Base-by-base conservation (phyloP, 2,113 vertebrate genomes). In the Formicarius rufipectus region DNA sequence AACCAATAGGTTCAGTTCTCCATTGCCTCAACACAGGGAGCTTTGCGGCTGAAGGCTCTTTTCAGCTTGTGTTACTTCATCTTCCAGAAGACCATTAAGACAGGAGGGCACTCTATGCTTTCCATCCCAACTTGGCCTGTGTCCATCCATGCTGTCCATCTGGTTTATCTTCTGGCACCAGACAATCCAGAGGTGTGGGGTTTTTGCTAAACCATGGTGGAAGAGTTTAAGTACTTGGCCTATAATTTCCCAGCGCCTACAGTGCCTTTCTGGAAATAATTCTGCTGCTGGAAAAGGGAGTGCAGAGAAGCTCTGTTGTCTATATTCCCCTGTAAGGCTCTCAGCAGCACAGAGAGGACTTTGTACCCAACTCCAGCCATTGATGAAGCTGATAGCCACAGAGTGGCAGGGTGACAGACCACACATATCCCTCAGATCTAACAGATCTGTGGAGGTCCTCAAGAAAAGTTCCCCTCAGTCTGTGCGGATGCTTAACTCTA, bases 151-250 rank as follows among this genome's bases (percentile, higher is more conserved):
- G 69, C 64, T 13, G 0, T 97, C 97, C 95, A 97, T 93, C 97
- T 97, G 96, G 84, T 95, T 97, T 96, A 95, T 96, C 90, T 93
- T 84, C 87, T 97, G 96, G 96, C 97, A 95, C 74, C 83, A 89
- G 73, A 82, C 37, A 89, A 75, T 68, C 56, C 76, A 86, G 96
- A 97, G 96, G 96, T 97, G 96, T 96, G 89, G 96, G 96, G 55
- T 37, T 96, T 59, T 83, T 95, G 93, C 86, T 97, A 96, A 89
- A 96, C 74, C 90, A 92, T 82, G 87, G 93, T 69, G 81, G 79
- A 93, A 91, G 86, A 76, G 60, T 93, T 91, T 87, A 92, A 95
- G 77, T 2, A 7, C 55, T 96, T 93, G 80, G 90, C 81, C 89
- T 90, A 55, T 53, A 78, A 67, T 93, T 76, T 89, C 56, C 49